These are phyloP conservation scores for Scolopax bukidnonensis DNA, from an alignment of 2,797 vertebrate genomes.

Conservation along the genomic window DNA sequence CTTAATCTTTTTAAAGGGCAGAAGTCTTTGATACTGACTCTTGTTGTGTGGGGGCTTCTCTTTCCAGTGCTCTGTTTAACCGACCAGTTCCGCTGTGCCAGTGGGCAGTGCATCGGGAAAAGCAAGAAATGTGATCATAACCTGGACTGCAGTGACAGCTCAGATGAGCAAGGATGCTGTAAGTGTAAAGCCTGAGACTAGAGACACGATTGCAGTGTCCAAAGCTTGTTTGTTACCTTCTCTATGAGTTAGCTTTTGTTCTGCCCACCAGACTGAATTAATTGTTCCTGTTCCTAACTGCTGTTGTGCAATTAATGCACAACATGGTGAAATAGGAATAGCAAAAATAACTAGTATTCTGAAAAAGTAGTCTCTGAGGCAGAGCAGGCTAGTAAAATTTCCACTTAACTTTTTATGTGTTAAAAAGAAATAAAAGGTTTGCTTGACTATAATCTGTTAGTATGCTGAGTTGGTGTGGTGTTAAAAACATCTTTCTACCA, in stretches of 20 bases:
- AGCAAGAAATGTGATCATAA: conserved; percentile 96
- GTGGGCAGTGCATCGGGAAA: conserved; percentile 92
- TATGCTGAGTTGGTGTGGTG: background rate
- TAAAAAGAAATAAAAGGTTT: background rate
- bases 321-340: background rate
- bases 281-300: background rate
- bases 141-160: conserved; percentile 92
- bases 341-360: background rate
- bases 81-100: conserved; percentile 92
- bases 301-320: background rate
- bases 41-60: background rate
- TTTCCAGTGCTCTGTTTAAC: conserved; percentile 86
- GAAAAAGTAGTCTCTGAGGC: background rate
- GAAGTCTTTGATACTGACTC: background rate
- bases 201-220: background rate
- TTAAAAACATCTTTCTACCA: background rate
- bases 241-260: background rate
- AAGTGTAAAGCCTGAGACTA: conserved; percentile 72
- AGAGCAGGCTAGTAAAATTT: background rate
- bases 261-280: background rate
- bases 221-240: background rate
- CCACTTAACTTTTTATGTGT: background rate
- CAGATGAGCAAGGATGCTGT: conserved; percentile 95
- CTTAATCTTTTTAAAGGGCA: background rate
- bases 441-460: background rate